Percentiles rank a stretch among this genome's conserved stretches.
Conservation (phyloP, 2,888 invertebrate genomes). For the Pseudanteris insignis region DNA sequence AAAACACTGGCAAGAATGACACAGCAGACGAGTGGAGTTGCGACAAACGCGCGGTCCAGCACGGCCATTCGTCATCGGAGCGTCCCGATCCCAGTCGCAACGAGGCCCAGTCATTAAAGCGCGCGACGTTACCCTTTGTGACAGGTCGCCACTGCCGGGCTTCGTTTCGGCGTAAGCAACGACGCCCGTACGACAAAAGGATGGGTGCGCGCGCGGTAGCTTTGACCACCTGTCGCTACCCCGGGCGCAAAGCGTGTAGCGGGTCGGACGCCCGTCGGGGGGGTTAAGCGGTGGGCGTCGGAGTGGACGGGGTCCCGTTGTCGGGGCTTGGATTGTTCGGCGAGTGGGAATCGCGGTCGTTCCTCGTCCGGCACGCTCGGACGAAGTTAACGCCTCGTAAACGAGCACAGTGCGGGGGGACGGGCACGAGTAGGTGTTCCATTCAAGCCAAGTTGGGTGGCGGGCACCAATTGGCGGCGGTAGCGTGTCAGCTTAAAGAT, state of each 20-base stretch:
- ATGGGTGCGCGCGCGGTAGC: conserved; percentile 41
- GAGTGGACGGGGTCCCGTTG: conserved; percentile 49
- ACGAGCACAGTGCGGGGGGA: conserved; percentile 23
- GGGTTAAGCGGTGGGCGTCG: conserved; percentile 47
- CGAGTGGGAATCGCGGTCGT: conserved; percentile 33
- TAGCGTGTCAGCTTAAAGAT: conserved; percentile 24
- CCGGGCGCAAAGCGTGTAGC: conserved; percentile 34
- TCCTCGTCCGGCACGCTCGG: conserved; percentile 19
- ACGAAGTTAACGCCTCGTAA: conserved; percentile 37
- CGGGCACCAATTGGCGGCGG: conserved; percentile 16
- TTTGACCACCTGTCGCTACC: conserved; percentile 44
- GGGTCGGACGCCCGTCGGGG: conserved; percentile 32
- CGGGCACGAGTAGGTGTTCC: conserved; percentile 7
- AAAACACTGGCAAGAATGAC: no score
- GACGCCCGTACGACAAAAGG: conserved; percentile 54
- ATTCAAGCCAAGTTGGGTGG: conserved; percentile 1
- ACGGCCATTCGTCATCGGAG: no score
- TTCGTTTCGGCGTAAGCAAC: conserved; percentile 45
- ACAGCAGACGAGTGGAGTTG: no score
- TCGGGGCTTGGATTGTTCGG: conserved; percentile 39
- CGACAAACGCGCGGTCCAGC: no score
- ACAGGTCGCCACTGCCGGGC: no score
- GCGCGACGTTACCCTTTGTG: no score
- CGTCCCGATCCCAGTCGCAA: no score
- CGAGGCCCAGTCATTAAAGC: no score